These are phyloP conservation scores for Crocidura indochinensis DNA, from an alignment of 2,797 vertebrate genomes.

Conservation along the genomic window DNA sequence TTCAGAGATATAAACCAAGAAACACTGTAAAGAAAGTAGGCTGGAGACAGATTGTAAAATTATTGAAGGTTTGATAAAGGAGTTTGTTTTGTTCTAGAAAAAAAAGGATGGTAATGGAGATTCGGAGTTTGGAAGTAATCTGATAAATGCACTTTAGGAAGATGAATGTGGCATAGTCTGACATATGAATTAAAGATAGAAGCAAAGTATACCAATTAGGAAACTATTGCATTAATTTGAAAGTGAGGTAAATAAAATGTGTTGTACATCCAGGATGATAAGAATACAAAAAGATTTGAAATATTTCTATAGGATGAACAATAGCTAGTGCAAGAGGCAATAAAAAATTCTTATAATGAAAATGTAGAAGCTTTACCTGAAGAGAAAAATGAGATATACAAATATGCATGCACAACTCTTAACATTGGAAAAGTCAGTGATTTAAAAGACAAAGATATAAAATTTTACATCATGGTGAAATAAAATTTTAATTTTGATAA, in stretches of 20 bases:
- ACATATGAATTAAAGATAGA: conserved; percentile 39
- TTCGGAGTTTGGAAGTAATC: conserved; percentile 15
- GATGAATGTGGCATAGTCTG: not conserved
- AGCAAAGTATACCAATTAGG: not conserved
- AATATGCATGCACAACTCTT: not conserved
- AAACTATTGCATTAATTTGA: not conserved
- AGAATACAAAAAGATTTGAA: not conserved
- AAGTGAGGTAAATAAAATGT: not conserved
- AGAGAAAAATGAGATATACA: not conserved
- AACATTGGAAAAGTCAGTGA: not conserved
- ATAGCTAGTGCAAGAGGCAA: not conserved
- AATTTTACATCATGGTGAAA: not conserved
- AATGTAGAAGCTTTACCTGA: not conserved
- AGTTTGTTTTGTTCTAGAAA: not conserved
- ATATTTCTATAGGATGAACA: not conserved
- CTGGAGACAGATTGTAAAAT: not conserved
- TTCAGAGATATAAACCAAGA: not conserved
- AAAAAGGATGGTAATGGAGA: not conserved
- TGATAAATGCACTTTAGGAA: not conserved
- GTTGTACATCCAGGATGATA: not conserved
- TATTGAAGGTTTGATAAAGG: not conserved
- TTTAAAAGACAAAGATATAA: not conserved
- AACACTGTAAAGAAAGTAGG: not conserved
- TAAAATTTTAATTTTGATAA: not conserved
- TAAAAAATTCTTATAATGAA: not conserved